Evolutionary conservation across 2,888 invertebrate species (phyloP).

Genomic region (Cryptophagus acutangulus): DNA sequence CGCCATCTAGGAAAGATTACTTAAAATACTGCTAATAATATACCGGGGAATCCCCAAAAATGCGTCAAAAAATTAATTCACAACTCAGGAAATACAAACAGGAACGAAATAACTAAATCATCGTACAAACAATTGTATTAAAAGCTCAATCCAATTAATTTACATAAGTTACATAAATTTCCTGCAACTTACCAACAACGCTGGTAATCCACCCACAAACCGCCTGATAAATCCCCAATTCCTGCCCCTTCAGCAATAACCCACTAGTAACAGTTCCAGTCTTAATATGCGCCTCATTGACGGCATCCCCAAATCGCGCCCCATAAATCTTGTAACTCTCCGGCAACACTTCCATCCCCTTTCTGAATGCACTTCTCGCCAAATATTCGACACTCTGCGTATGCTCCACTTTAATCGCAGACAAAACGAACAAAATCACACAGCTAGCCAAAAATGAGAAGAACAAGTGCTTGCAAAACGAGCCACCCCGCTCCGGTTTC

Average conservation of each 20-base stretch:
- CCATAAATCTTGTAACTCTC: neutral
- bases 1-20: too few species aligned
- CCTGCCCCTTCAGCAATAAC: neutral
- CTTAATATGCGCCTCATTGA: neutral
- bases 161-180: neutral
- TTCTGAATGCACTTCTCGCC: neutral
- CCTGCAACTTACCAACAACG: neutral
- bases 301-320: neutral
- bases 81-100: neutral
- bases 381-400: neutral
- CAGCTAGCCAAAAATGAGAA: neutral
- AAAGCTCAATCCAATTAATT: neutral
- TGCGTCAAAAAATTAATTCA: neutral
- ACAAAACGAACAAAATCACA: neutral
- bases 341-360: neutral
- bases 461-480: neutral
- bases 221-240: neutral
- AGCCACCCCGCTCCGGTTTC: too few species aligned
- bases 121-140: neutral
- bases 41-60: too few species aligned
- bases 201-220: neutral
- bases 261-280: neutral
- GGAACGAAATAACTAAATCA: too few species aligned
- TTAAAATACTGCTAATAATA: too few species aligned
- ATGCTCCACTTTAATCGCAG: neutral